Conservation (phyloP, 1,140 invertebrate species). For the Cryptotermes secundus region DNA sequence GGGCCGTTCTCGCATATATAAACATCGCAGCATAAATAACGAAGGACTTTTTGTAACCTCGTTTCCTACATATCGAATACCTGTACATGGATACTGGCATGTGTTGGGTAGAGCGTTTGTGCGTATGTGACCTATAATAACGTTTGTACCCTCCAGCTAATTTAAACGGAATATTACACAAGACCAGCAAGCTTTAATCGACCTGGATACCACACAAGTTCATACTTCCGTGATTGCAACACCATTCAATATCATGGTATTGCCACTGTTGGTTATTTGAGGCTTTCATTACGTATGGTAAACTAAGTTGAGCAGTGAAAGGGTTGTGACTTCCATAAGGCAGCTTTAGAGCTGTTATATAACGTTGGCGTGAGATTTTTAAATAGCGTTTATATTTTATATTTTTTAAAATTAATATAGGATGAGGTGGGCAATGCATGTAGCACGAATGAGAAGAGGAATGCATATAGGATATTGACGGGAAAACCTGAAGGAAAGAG, state of each 20-base stretch:
- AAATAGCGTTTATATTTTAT: no score
- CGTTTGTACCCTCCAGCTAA: neutral
- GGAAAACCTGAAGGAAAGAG: no score
- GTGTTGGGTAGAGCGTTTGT: neutral
- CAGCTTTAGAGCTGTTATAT: no score
- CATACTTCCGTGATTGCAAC: neutral
- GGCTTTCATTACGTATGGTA: neutral
- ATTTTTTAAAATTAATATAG: no score
- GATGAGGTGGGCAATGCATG: no score
- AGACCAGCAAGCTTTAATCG: neutral
- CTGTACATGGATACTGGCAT: neutral
- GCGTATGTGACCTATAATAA: constrained; percentile 2
- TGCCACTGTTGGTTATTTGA: neutral
- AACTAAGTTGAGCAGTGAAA: no score
- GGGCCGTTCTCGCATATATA: neutral
- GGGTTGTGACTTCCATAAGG: no score
- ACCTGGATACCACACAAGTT: neutral
- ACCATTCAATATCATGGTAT: neutral
- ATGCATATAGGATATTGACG: no score
- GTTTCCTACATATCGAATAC: neutral
- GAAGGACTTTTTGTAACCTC: neutral
- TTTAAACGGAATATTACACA: neutral
- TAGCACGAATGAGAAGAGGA: no score
- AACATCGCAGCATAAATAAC: neutral
- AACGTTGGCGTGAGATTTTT: no score